Percentiles rank a stretch among this genome's conserved stretches.
These are phyloP conservation scores for Tuberolachnus salignus DNA, from an alignment of 2,888 invertebrate species.

Conservation along the genomic window DNA sequence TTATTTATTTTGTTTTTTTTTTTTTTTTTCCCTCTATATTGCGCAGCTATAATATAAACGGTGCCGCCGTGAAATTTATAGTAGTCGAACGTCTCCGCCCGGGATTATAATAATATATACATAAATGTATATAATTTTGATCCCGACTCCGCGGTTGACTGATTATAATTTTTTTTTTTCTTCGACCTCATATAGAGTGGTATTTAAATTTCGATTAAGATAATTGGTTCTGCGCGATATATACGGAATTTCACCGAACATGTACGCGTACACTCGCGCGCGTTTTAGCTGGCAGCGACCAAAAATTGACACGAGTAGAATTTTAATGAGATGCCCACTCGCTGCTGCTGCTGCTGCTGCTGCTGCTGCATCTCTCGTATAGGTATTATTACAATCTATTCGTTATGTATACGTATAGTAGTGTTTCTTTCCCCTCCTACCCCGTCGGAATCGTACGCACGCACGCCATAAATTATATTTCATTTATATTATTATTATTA, in stretches of 20 bases:
- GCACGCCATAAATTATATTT: background rate
- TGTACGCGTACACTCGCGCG: background rate
- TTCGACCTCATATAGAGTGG: background rate
- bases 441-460: background rate
- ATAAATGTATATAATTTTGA: background rate
- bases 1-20: too few relatives aligned
- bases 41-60: too few relatives aligned
- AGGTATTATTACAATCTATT: conserved; percentile 2
- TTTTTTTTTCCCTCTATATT: too few relatives aligned
- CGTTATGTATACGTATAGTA: background rate
- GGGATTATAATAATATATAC: background rate
- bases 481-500: too few relatives aligned
- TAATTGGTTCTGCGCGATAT: conserved; percentile 18
- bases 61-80: background rate
- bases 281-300: conserved; percentile 33
- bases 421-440: background rate
- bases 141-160: background rate
- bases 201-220: conserved; percentile 46
- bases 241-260: background rate
- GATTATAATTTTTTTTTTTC: background rate
- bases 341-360: background rate
- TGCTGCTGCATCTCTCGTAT: too few relatives aligned
- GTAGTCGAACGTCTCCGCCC: background rate
- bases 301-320: conserved; percentile 38
- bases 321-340: conserved; percentile 40